Evolutionary conservation across 2,113 vertebrate species (phyloP).

Genomic region (Psittacula cyanocephala): DNA sequence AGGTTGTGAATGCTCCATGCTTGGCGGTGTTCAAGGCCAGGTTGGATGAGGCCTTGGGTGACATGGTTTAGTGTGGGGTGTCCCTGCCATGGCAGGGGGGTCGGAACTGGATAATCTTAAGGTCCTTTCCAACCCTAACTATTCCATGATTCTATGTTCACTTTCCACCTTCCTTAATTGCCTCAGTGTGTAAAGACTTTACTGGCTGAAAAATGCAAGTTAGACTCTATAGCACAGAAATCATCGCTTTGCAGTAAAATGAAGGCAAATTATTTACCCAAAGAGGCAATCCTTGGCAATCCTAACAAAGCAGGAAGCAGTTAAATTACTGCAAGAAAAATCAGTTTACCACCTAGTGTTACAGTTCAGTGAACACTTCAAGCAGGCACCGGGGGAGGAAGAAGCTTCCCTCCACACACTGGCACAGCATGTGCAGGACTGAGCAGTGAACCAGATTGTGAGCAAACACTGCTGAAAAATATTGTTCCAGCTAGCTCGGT

Average conservation of each 20-base stretch:
- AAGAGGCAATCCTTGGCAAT: not conserved
- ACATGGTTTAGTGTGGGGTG: no score
- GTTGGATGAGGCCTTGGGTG: no score
- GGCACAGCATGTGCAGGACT: not conserved
- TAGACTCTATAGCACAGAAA: not conserved
- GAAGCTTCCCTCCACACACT: not conserved
- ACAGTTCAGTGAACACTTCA: not conserved
- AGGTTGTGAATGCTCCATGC: no score
- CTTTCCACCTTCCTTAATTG: not conserved
- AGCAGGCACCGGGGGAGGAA: not conserved
- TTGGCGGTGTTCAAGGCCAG: no score
- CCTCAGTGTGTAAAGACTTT: not conserved
- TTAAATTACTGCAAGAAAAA: not conserved
- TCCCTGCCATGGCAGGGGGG: no score
- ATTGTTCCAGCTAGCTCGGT: not conserved
- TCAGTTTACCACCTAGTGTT: rapidly evolving
- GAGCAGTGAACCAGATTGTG: not conserved
- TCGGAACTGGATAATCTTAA: no score
- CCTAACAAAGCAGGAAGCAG: not conserved
- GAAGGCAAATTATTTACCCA: not conserved
- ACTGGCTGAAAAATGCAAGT: not conserved
- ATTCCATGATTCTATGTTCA: no score
- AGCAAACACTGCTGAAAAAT: not conserved
- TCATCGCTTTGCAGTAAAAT: not conserved
- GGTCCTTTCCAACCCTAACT: no score